Conservation (phyloP, 2,888 invertebrate species). For the Ophion costatus region DNA sequence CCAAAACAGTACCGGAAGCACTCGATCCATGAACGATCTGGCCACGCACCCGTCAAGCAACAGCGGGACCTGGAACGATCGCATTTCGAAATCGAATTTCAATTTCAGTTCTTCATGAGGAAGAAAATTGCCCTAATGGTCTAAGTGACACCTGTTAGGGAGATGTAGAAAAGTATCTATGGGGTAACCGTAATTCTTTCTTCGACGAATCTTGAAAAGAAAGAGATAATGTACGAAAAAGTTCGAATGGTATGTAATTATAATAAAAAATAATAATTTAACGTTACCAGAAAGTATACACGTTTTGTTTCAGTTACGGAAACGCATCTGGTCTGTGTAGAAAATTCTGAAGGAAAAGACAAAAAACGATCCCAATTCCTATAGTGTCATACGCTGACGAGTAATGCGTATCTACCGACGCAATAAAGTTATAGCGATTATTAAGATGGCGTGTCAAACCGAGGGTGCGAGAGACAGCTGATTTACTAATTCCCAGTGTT, state of each 20-base stretch:
- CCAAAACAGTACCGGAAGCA: conserved; percentile 84
- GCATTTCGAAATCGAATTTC: background rate
- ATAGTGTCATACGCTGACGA: no score
- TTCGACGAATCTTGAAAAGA: background rate
- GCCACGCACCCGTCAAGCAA: background rate
- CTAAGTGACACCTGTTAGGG: background rate
- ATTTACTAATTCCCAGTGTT: no score
- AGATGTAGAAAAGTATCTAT: background rate
- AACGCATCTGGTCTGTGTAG: no score
- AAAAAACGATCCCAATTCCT: no score
- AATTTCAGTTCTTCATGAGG: background rate
- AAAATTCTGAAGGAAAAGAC: no score
- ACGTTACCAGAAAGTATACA: background rate
- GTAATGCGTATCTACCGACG: no score
- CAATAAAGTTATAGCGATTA: no score
- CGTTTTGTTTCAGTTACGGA: no score
- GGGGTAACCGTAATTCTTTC: background rate
- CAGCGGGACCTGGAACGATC: background rate
- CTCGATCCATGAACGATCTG: conserved; percentile 74
- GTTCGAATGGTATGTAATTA: background rate
- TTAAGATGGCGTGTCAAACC: no score
- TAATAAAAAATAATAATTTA: background rate
- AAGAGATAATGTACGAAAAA: background rate
- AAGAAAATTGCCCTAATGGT: background rate
- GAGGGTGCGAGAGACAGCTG: no score